Base-by-base conservation (phyloP, 2,113 vertebrate genomes). In the Panurus biarmicus region DNA sequence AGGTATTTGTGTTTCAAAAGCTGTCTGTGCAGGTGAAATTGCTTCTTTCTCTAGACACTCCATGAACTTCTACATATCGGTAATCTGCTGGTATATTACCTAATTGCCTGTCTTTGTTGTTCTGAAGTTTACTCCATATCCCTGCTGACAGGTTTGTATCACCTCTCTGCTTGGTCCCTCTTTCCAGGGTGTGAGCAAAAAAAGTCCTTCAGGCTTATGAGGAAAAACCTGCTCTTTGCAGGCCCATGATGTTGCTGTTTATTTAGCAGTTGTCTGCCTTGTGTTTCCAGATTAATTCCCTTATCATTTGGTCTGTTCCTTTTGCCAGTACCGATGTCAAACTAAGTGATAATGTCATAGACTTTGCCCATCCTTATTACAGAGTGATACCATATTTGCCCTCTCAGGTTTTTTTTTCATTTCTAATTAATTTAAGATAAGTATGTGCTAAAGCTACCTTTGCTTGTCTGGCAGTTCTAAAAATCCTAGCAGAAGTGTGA, bases 401-500 rank as follows among this genome's bases (percentile, higher is more conserved):
- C 25, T 75, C 31, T 64, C 1, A 6, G 0, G 15, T 60, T 54
- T 14, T 51, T 75, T 42, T 42, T 42, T 57, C 50, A 22, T 36
- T 89, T 85, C 33, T 86, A 84, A 84, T 75, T 83, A 80, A 71
- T 96, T 95, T 86, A 42, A 77, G 31, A 25, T 53, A 91, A 90
- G 7, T 56, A 45, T 54, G 38, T 72, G 58, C 33, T 62, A 75
- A 94, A 36, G 7, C 8, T 70, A 38, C 53, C 14, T 67, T 81
- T 72, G 21, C 42, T 83, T 70, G 29, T 89, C 21, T 69, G 61
- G 4, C 25, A 42, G 36, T 50, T 82, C 24, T 35, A 23, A 74
- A 85, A 77, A 35, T 38, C 6, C 5, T 51, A 40, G 10, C 33
- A 76, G 66, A 78, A 38, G 24, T 54, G 42, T 91, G 82, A 87